Percentiles rank a stretch among this genome's conserved stretches.
Evolutionary conservation across 2,113 vertebrate genomes (phyloP).

Genomic region (Dolichotis patagonum): DNA sequence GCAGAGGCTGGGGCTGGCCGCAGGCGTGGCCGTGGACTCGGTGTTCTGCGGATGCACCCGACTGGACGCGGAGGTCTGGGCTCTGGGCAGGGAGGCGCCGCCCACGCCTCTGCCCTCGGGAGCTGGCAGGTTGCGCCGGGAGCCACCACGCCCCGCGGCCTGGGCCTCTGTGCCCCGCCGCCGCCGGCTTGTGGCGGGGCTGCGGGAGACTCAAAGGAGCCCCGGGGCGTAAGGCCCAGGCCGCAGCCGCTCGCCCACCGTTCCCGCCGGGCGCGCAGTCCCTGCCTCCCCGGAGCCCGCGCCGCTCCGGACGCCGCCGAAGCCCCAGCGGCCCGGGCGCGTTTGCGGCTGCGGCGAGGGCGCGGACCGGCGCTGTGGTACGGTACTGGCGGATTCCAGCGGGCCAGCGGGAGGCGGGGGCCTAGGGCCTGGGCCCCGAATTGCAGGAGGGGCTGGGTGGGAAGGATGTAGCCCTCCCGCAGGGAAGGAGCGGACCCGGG

Average conservation of each 20-base stretch:
- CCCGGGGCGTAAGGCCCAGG: neutral
- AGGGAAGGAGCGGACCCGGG: neutral
- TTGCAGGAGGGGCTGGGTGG: neutral
- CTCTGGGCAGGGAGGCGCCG: neutral
- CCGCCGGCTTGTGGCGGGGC: neutral
- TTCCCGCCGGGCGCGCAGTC: neutral
- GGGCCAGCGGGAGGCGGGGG: neutral
- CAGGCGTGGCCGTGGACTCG: rapidly evolving
- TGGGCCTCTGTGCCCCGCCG: rapidly evolving
- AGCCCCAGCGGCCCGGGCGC: neutral
- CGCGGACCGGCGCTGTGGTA: neutral
- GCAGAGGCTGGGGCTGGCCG: rapidly evolving
- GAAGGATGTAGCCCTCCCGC: neutral
- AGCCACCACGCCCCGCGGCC: neutral
- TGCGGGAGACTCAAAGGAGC: neutral
- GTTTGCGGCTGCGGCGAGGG: neutral
- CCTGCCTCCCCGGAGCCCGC: neutral
- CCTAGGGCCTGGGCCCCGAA: neutral
- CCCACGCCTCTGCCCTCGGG: neutral
- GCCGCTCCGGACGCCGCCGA: neutral
- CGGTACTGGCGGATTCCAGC: neutral
- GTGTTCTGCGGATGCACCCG: rapidly evolving
- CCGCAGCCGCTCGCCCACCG: neutral
- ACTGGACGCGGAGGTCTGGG: rapidly evolving
- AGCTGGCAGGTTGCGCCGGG: neutral